phyloP scores from a whole-genome alignment of 2,797 vertebrate genomes.

The Percopsis omiscomaycus region DNA sequence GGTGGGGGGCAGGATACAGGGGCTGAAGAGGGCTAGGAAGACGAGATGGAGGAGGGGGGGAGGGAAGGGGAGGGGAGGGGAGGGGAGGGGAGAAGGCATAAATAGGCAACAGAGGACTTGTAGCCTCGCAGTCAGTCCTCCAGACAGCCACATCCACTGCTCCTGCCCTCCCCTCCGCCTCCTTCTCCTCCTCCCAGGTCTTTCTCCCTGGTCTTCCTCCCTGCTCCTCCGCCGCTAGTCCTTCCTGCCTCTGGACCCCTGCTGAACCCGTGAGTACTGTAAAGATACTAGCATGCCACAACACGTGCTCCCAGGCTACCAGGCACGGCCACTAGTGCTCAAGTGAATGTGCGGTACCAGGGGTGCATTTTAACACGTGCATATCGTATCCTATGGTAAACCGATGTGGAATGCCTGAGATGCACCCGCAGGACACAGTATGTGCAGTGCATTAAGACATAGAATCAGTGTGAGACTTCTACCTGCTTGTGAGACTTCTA shows the following conservation, averaged over 20 bases:
- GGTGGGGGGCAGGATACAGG: slow-evolving; percentile 37
- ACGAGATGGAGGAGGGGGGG: slow-evolving; percentile 30
- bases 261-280: slow-evolving; percentile 79
- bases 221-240: slow-evolving; percentile 61
- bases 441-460: too few relatives aligned
- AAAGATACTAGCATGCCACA: background rate
- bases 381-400: too few relatives aligned
- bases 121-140: slow-evolving; percentile 80
- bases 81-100: slow-evolving; percentile 82
- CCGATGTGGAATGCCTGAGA: too few relatives aligned
- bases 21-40: slow-evolving; percentile 7
- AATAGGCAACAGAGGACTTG: slow-evolving; percentile 81
- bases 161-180: slow-evolving; percentile 63
- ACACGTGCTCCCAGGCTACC: too few relatives aligned
- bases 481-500: too few relatives aligned
- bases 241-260: slow-evolving; percentile 61
- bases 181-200: slow-evolving; percentile 58
- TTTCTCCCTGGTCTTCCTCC: slow-evolving; percentile 61
- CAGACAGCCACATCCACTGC: slow-evolving; percentile 81
- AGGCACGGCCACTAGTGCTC: too few relatives aligned
- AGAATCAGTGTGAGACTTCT: too few relatives aligned
- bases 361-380: too few relatives aligned
- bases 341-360: too few relatives aligned
- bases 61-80: slow-evolving; percentile 63
- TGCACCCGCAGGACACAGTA: too few relatives aligned